Conservation (phyloP, 2,888 invertebrate genomes). For the Crematogaster levior region DNA sequence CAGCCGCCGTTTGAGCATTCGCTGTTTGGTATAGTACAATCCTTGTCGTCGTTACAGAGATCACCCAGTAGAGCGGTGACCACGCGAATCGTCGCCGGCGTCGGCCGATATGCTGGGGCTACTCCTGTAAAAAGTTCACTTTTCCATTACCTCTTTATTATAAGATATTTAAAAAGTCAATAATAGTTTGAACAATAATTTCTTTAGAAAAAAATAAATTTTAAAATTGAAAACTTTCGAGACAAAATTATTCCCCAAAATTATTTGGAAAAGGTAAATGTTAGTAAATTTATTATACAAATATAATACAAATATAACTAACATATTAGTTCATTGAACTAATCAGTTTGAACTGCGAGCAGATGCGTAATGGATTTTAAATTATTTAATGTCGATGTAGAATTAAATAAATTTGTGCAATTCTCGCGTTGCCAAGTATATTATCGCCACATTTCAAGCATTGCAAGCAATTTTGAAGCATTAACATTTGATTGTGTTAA, state of each 20-base stretch:
- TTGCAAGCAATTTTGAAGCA: conserved; percentile 22
- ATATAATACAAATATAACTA: background rate
- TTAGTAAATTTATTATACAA: background rate
- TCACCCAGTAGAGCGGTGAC: conserved; percentile 92
- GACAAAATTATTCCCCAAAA: background rate
- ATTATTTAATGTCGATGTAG: background rate
- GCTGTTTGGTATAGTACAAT: conserved; percentile 91
- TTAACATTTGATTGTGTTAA: conserved; percentile 34
- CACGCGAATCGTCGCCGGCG: conserved; percentile 89
- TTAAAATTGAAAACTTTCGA: background rate
- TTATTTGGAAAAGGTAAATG: background rate
- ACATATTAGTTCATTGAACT: background rate
- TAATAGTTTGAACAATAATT: background rate
- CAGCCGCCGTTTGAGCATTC: conserved; percentile 92
- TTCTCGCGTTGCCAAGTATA: background rate
- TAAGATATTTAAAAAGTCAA: background rate
- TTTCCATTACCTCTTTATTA: background rate
- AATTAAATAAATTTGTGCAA: conserved; percentile 10
- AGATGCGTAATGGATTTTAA: background rate
- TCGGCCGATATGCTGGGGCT: conserved; percentile 88
- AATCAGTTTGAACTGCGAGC: background rate
- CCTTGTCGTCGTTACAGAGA: conserved; percentile 90
- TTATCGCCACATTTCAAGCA: conserved; percentile 25
- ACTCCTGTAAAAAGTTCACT: conserved; percentile 74
- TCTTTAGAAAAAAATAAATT: background rate